Conservation (phyloP, 2,113 vertebrate species). For the Catharus bicknelli region DNA sequence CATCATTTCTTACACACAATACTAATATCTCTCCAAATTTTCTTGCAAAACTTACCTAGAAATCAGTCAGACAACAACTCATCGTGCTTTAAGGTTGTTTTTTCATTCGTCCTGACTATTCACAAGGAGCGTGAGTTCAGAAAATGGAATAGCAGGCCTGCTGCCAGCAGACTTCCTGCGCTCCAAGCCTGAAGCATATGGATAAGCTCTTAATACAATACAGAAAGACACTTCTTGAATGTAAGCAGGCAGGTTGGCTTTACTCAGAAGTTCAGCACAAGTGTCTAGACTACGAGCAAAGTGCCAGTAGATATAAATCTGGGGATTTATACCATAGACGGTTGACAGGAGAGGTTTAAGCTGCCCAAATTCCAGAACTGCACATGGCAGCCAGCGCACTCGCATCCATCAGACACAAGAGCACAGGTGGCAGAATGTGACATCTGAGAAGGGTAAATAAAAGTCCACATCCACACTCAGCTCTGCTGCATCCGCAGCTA, state of each 20-base stretch:
- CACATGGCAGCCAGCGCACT: neutral
- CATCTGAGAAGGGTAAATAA: neutral
- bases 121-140: neutral
- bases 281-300: neutral
- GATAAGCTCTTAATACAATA: conserved; percentile 35
- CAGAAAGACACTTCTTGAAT: neutral
- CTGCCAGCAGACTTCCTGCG: conserved; percentile 34
- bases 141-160: neutral
- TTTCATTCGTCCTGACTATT: neutral
- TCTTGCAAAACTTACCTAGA: neutral
- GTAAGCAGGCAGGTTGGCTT: neutral
- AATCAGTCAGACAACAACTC: neutral
- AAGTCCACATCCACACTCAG: neutral
- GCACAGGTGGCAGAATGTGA: neutral
- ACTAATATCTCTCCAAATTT: neutral
- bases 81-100: neutral
- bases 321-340: neutral
- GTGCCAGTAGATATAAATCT: neutral
- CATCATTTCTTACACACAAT: neutral
- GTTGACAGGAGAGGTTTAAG: neutral
- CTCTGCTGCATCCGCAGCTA: neutral
- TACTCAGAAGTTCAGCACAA: neutral
- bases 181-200: neutral
- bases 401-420: fast-evolving
- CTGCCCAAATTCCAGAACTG: neutral